Percentiles rank a stretch among this genome's conserved stretches.
Conservation (phyloP, 2,888 invertebrate species). For the Cataglyphis cursor region DNA sequence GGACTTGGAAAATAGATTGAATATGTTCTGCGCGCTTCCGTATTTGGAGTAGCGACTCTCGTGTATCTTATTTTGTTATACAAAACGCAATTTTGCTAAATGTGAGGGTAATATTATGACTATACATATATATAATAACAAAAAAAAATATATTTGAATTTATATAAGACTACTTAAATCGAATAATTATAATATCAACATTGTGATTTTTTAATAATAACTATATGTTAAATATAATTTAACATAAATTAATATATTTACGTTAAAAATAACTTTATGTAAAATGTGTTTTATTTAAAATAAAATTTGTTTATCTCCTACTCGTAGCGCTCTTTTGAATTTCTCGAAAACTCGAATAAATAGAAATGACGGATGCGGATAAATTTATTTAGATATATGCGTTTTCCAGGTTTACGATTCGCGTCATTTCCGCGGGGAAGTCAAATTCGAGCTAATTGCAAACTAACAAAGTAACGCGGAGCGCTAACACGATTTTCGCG, state of each 20-base stretch:
- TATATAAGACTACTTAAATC: background rate
- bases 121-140: background rate
- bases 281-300: background rate
- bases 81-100: background rate
- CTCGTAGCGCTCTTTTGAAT: background rate
- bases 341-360: background rate
- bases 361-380: background rate
- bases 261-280: background rate
- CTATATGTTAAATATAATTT: background rate
- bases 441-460: slow-evolving; percentile 45
- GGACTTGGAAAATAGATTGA: slow-evolving; percentile 38
- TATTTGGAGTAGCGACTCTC: background rate
- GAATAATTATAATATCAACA: background rate
- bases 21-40: background rate
- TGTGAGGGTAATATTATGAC: background rate
- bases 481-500: slow-evolving; percentile 35
- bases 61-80: background rate
- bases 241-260: background rate
- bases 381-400: background rate
- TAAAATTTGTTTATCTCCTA: background rate
- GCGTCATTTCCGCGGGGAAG: background rate
- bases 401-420: slow-evolving; percentile 26
- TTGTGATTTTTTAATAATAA: background rate
- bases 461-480: slow-evolving; percentile 43
- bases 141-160: background rate